Conservation (phyloP, 2,888 invertebrate species). For the Conops quadrifasciatus region DNA sequence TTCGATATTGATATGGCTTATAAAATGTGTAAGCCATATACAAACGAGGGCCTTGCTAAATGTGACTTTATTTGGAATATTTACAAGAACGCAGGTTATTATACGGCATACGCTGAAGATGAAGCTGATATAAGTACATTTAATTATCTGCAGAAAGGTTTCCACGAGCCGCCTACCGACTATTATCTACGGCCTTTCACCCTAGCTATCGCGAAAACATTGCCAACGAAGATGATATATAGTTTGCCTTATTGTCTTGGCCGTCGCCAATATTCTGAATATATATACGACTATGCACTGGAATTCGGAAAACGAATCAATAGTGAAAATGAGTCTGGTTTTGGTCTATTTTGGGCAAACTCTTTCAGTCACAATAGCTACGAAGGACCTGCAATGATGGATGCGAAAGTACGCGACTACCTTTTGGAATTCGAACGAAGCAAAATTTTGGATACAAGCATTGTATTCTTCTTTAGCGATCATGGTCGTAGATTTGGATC, state of each 20-base stretch:
- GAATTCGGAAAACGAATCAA: slow-evolving; percentile 72
- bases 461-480: slow-evolving; percentile 79
- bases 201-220: slow-evolving; percentile 71
- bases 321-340: slow-evolving; percentile 68
- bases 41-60: slow-evolving; percentile 70
- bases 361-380: slow-evolving; percentile 77
- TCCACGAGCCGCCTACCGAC: slow-evolving; percentile 78
- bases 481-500: slow-evolving; percentile 80
- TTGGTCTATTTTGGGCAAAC: slow-evolving; percentile 82
- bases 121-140: slow-evolving; percentile 72
- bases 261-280: slow-evolving; percentile 71
- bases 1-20: slow-evolving; percentile 64
- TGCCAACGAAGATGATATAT: slow-evolving; percentile 65
- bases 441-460: slow-evolving; percentile 71
- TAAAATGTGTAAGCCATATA: slow-evolving; percentile 66
- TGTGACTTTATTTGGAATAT: slow-evolving; percentile 81
- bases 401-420: slow-evolving; percentile 70
- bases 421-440: slow-evolving; percentile 69
- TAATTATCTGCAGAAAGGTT: slow-evolving; percentile 76
- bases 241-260: slow-evolving; percentile 71
- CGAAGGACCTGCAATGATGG: slow-evolving; percentile 73
- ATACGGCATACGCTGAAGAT: slow-evolving; percentile 84
- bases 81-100: slow-evolving; percentile 75
- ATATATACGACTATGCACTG: slow-evolving; percentile 73
- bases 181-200: slow-evolving; percentile 81